Conservation (phyloP, 2,888 invertebrate genomes). For the Siphlonurus alternatus region DNA sequence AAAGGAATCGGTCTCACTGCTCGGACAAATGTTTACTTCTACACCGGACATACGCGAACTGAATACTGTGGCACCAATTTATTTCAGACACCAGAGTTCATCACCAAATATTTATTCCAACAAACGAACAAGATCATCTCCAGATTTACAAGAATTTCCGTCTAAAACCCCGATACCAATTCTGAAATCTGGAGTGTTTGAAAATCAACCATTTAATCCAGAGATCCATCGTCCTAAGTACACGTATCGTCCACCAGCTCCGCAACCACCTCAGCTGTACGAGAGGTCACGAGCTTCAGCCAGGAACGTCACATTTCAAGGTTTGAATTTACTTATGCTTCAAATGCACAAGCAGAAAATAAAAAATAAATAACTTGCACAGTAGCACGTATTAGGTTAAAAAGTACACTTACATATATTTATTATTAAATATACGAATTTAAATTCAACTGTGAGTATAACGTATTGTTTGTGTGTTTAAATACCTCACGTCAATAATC, state of each 20-base stretch:
- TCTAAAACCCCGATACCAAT: neutral
- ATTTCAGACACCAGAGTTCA: neutral
- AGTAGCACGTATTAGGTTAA: neutral
- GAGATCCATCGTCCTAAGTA: slow-evolving; percentile 7
- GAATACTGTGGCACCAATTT: slow-evolving; percentile 43
- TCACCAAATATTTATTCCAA: neutral
- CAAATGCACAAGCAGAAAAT: neutral
- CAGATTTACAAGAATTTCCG: neutral
- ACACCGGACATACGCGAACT: slow-evolving; percentile 62
- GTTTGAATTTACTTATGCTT: neutral
- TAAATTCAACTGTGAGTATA: too few relatives aligned
- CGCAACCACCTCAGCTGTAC: neutral
- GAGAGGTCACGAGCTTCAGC: neutral
- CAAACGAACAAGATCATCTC: neutral
- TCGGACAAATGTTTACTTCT: slow-evolving; percentile 65
- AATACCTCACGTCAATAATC: too few relatives aligned
- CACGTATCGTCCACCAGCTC: slow-evolving; percentile 5
- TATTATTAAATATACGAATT: too few relatives aligned
- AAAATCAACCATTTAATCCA: neutral
- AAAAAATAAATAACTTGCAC: neutral
- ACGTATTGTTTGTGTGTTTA: too few relatives aligned
- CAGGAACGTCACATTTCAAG: slow-evolving; percentile 10
- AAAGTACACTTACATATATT: neutral
- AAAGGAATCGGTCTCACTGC: slow-evolving; percentile 35
- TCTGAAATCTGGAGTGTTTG: neutral